Evolutionary conservation across 2,797 vertebrate species (phyloP).

Genomic region (Poecile montanus): DNA sequence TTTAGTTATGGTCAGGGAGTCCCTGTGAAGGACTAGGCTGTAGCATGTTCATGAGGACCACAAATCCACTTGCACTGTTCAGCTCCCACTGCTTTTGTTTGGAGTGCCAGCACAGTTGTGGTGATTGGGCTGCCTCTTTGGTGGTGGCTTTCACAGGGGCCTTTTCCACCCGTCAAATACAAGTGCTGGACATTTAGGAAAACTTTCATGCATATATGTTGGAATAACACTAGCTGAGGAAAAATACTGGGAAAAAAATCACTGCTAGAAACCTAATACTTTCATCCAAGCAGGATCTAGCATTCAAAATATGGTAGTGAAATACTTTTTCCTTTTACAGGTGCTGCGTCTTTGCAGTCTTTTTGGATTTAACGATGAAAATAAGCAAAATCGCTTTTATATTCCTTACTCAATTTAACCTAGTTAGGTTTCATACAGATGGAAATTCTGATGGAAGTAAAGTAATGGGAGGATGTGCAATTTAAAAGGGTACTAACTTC

Average conservation of each 20-base stretch:
- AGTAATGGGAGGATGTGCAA: not conserved
- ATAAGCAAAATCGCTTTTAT: not conserved
- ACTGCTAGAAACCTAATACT: not conserved
- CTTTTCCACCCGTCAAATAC: not conserved
- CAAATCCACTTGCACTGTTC: not conserved
- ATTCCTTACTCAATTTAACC: not conserved
- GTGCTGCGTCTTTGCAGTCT: not conserved
- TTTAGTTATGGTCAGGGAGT: not conserved
- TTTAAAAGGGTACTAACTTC: not conserved
- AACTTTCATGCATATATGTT: not conserved
- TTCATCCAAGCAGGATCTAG: not conserved
- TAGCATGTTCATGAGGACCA: not conserved
- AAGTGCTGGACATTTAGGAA: not conserved
- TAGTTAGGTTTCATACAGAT: not conserved
- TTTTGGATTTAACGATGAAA: not conserved
- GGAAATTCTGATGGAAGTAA: not conserved
- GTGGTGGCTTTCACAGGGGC: not conserved
- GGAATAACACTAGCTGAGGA: not conserved
- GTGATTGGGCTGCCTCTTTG: not conserved
- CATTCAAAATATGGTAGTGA: not conserved
- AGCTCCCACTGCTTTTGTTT: not conserved
- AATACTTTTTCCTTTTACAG: not conserved
- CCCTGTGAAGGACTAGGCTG: not conserved
- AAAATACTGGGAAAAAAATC: not conserved
- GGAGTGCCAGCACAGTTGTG: not conserved